Conservation (phyloP, 2,797 vertebrate genomes). For the Oreochromis mossambicus region DNA sequence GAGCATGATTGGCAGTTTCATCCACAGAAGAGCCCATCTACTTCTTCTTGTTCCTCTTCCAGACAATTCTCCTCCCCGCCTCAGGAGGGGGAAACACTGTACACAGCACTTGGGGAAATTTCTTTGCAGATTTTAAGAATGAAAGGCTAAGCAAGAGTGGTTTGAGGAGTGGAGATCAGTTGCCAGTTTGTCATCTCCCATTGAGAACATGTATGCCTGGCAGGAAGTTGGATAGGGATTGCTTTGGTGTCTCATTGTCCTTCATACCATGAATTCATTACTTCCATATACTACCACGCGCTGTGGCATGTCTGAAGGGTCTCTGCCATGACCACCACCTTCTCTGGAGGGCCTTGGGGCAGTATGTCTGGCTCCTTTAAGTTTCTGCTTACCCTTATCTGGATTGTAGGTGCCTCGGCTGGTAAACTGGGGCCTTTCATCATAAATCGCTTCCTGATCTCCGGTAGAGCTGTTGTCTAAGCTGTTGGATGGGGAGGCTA, state of each 20-base stretch:
- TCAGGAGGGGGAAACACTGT: constrained; percentile 35
- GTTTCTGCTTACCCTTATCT: constrained; percentile 92
- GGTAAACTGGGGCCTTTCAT: constrained; percentile 86
- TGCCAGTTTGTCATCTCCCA: neutral
- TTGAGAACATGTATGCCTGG: constrained; percentile 11
- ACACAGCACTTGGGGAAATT: constrained; percentile 65
- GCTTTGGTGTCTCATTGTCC: constrained; percentile 42
- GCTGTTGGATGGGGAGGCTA: constrained; percentile 23
- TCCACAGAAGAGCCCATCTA: constrained; percentile 26
- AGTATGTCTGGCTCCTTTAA: constrained; percentile 85
- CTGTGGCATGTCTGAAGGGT: constrained; percentile 76
- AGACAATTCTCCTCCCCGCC: neutral
- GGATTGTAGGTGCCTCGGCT: constrained; percentile 93
- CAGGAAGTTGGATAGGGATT: constrained; percentile 28
- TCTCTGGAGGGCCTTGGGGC: constrained; percentile 80
- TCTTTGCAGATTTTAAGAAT: constrained; percentile 48
- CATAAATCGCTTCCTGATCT: constrained; percentile 53
- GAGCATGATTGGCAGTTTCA: constrained; percentile 38
- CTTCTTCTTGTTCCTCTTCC: constrained; percentile 9
- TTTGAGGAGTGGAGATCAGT: constrained; percentile 30
- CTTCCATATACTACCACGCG: constrained; percentile 86
- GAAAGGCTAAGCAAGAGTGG: constrained; percentile 53
- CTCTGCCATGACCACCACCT: constrained; percentile 70
- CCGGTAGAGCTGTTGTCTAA: constrained; percentile 49
- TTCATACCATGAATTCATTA: constrained; percentile 98